Base-by-base conservation (phyloP, 2,797 vertebrate species). In the Anguilla anguilla region DNA sequence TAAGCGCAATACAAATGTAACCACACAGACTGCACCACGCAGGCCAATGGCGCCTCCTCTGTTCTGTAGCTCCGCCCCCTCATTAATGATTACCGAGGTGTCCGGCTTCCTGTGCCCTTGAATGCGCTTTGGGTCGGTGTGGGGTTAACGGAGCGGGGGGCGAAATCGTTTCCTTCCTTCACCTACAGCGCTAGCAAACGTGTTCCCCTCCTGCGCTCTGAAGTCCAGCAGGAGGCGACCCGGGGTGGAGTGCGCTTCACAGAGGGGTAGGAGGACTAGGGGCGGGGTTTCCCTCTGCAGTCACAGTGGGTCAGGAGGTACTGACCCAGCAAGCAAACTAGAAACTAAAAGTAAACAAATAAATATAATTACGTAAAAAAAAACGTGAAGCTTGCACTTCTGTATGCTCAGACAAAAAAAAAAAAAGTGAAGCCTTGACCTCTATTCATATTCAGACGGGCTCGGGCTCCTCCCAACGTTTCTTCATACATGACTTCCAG, bases 151-250 rank as follows among this genome's bases (percentile, higher is more conserved):
- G 39, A 1, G 39, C 28, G 53, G 84, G 39, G 55, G 83, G n/a
- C 4, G 9, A 28, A 19, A 43, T 17, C 77, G 39, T 19, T 81
- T 61, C 74, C 77, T 87, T 77, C 74, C 55, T 61, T n/a, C 77
- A 59, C 77, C 13, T 28, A 6, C 77, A 55, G 25, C 7, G 55
- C 25, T 49, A 64, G 74, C 1, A 31, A 61, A 17, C 31, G 39
- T 43, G 43, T 83, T 87, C 86, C 86, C 53, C 43, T 55, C 31
- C 81, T 53, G 49, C 6, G 81, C 74, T n/a, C 46, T 51, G 81
- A 83, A 83, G 46, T 53, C 49, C 28, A 15, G 22, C 43, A 19
- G 46, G 46, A 82, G 77, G 77, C 15, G 74, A 79, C 22, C 31
- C 74, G 31, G 39, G 74, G 43, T 39, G 77, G 77, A 31, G 77